These are phyloP conservation scores for Clangula hyemalis DNA, from an alignment of 2,797 vertebrate genomes.

Conservation along the genomic window DNA sequence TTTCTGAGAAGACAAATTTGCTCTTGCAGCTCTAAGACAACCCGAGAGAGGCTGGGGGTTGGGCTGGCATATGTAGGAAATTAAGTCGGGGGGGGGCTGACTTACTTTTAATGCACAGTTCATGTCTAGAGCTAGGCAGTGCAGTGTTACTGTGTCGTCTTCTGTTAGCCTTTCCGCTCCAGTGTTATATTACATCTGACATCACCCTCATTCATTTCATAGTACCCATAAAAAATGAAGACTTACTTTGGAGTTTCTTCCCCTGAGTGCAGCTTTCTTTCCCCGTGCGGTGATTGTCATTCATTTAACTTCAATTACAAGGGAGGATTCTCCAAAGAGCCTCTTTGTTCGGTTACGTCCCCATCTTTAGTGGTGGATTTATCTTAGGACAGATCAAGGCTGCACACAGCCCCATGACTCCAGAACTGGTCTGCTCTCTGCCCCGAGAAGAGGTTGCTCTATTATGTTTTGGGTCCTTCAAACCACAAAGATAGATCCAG, in stretches of 20 bases:
- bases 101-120: constrained; percentile 48
- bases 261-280: not conserved
- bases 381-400: not conserved
- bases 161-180: constrained; percentile 48
- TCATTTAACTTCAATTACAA: constrained; percentile 30
- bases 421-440: not conserved
- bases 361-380: not conserved
- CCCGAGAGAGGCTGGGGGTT: not conserved
- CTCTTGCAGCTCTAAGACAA: constrained; percentile 25
- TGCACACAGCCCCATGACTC: not conserved
- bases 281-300: not conserved
- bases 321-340: not conserved
- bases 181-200: constrained; percentile 57
- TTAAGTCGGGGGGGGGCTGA: constrained; percentile 23
- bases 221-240: constrained; percentile 44
- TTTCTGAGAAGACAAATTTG: constrained; percentile 37
- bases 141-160: constrained; percentile 9
- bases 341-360: not conserved
- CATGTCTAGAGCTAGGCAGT: constrained; percentile 18
- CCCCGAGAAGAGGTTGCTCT: not conserved
- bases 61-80: constrained; percentile 40
- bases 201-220: constrained; percentile 30
- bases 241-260: constrained; percentile 49
- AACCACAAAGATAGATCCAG: not conserved
- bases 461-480: not conserved